Evolutionary conservation across 2,797 vertebrate species (phyloP), one percentile per base, ranked within the genome.

Genomic region (Enteromius anoplus): DNA sequence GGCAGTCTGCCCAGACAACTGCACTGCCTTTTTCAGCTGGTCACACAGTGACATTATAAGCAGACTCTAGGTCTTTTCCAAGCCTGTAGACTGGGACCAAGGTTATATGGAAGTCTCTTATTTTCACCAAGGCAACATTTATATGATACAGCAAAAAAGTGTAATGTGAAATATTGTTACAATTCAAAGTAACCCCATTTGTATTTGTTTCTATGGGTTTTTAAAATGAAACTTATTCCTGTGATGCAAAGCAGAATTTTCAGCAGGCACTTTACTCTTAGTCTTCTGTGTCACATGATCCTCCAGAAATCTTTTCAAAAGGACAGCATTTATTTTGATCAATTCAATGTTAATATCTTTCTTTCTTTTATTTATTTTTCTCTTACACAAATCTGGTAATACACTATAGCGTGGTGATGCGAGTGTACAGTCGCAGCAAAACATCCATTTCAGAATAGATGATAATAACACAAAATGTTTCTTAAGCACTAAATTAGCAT

Each of bases 21-120:
- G 60, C 70, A 70, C 80, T 51, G 32, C 76, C 64, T 80, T 77
- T 86, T 83, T 65, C 77, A 83, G 82, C 60, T 82, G 79, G 64
- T 45, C 60, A n/a, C 29, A 45, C 37, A 45, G 37, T 65, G 64
- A 78, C 42, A 73, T 9, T 85, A 34, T 34, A 60, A 32, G 69
- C 64, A 70, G 51, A 75, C 70, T 29, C 5, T 29, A 64, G 42
- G 64, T 75, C 11, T 66, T 34, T 55, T 7, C 32, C 23, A 34
- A 49, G 29, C 11, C 62, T 80, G 64, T 47, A 69, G 32, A 37
- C 65, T 62, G 21, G 40, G n/a, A 70, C 47, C 9, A 7, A 70
- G 4, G 34, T 49, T 17, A 60, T 1, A 26, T 60, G 15, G 21
- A 62, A 29, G 60, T 15, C 14, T 29, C 14, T 62, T 62, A 15